Base-by-base conservation (phyloP, 1,140 invertebrate species). In the Probaryconus sp. region DNA sequence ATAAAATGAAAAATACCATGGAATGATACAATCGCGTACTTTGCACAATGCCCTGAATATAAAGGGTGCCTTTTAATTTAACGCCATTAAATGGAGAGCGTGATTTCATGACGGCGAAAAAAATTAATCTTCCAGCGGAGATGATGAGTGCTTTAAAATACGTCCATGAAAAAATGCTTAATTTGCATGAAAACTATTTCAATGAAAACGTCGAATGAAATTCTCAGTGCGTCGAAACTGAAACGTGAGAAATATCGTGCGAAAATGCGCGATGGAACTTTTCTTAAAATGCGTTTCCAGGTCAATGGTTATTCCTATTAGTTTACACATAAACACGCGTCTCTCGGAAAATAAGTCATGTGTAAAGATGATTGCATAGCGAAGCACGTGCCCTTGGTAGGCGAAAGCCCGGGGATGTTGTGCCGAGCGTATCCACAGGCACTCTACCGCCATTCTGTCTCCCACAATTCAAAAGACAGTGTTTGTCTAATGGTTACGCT, bases 271-370 rank as follows among this genome's bases (percentile, higher is more conserved):
- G n/a, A n/a, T n/a, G n/a, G n/a, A 16, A 40, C 40, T 6, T 38
- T 40, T 24, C 21, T 31, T 21, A 33, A 51, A 40, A 48, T 14
- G 47, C 6, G 26, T 64, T 64, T 64, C 31, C 60, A 64, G 60
- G 60, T 64, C 60, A 64, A 20, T 10, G 60, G 16, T 30, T 40
- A 26, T 42, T 24, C 30, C 16, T 28, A 33, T 16, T 16, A 48
- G 26, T 33, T 33, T 17, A 38, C 47, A 21, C 26, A 18, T 51
- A 24, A 11, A 64, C 24, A 33, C 28, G 14, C 13, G 60, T 30
- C 26, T 33, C 28, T 5, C 11, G 38, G 42, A 47, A 60, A 60
- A 24, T 43, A 58, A 58, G 24, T 38, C 53, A 21, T 45, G 53
- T 43, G 42, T 37, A 47, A 45, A 60, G 18, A 60, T 60, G 40